Percentiles rank a stretch among this genome's conserved stretches.
Conservation (phyloP, 1,140 invertebrate genomes). For the Telenomus remus region DNA sequence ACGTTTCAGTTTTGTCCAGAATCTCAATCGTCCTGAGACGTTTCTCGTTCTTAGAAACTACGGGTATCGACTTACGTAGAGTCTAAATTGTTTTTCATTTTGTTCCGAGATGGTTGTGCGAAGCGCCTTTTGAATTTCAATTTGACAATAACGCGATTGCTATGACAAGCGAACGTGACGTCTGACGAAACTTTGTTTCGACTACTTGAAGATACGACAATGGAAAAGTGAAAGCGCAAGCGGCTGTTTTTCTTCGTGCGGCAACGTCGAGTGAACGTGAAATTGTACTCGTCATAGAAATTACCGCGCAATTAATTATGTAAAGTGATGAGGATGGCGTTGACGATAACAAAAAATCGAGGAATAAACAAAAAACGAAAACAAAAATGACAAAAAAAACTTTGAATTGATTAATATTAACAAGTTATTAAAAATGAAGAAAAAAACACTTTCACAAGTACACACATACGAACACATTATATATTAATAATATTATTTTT, state of each 20-base stretch:
- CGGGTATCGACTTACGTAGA: no score
- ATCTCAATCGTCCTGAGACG: no score
- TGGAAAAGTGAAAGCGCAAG: background rate
- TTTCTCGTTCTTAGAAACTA: no score
- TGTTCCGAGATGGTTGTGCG: no score
- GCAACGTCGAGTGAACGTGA: conserved; percentile 61
- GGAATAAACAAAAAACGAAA: conserved; percentile 9
- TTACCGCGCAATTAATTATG: conserved; percentile 65
- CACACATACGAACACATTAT: conserved; percentile 64
- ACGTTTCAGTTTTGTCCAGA: no score
- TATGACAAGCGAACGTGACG: conserved; percentile 2
- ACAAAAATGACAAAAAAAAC: conserved; percentile 25
- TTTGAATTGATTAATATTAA: conserved; percentile 63
- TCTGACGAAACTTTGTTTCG: background rate
- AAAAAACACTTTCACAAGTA: conserved; percentile 53
- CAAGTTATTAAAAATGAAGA: conserved; percentile 52
- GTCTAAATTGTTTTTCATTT: no score
- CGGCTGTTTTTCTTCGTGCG: conserved; percentile 51
- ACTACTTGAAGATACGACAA: background rate
- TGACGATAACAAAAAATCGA: conserved; percentile 43
- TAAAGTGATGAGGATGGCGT: conserved; percentile 43
- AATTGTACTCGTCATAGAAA: conserved; percentile 63
- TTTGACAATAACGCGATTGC: conserved; percentile 35
- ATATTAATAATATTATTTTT: conserved; percentile 76
- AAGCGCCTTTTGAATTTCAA: conserved; percentile 7